Conservation (phyloP, 1,140 invertebrate genomes). For the Zaprionus lachaisei region DNA sequence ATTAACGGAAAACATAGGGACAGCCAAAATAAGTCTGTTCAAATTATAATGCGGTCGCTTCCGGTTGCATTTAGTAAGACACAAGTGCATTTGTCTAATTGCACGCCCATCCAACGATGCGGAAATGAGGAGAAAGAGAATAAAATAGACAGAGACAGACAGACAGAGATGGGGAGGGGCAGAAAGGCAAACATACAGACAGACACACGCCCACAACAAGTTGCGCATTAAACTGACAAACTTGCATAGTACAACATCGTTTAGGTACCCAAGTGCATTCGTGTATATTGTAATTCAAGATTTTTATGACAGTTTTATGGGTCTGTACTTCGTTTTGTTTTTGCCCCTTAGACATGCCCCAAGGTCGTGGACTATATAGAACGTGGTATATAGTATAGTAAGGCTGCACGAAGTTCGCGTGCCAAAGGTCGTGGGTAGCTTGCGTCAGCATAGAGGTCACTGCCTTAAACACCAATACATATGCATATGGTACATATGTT, state of each 20-base stretch:
- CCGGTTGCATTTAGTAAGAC: conserved; percentile 43
- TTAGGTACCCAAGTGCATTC: conserved; percentile 7
- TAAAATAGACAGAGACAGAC: conserved; percentile 2
- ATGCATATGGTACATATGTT: too few species aligned
- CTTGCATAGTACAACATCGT: conserved; percentile 24
- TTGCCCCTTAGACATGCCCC: neutral
- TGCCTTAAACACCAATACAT: neutral
- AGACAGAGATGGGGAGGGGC: neutral
- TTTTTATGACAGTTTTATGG: conserved; percentile 68
- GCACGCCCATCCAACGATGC: conserved; percentile 62
- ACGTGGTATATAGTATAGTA: too few species aligned
- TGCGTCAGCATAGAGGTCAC: conserved; percentile 5
- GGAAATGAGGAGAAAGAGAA: conserved; percentile 44
- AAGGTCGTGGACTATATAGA: conserved; percentile 16
- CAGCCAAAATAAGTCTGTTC: conserved; percentile 22
- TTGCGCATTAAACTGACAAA: conserved; percentile 32
- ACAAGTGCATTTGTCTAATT: conserved; percentile 68
- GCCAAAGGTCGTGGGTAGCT: conserved; percentile 25
- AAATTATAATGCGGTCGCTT: conserved; percentile 36
- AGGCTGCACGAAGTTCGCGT: conserved; percentile 40
- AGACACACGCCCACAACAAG: conserved; percentile 32
- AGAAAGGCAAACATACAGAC: neutral
- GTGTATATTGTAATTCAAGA: conserved; percentile 20
- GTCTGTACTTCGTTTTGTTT: conserved; percentile 48
- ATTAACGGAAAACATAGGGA: conserved; percentile 30